phyloP scores from a whole-genome alignment of 1,140 invertebrate species.

The Philotrypesis tridentata region DNA sequence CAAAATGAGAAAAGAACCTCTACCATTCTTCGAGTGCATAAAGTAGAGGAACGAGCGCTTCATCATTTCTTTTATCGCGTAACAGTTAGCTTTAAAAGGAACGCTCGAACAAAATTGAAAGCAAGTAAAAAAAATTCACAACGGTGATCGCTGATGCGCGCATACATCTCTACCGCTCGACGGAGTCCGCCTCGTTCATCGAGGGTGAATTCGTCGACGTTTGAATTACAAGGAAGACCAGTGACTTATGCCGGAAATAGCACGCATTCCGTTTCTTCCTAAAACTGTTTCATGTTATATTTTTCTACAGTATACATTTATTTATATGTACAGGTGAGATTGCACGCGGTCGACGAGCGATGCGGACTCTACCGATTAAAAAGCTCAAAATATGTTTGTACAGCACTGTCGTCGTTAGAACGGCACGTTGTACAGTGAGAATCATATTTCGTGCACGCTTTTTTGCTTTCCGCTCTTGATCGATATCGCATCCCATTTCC shows the following conservation, averaged over 20 bases:
- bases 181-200: slow-evolving; percentile 6
- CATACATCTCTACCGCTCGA: slow-evolving; percentile 7
- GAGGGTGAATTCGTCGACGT: slow-evolving; percentile 22
- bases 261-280: slow-evolving; percentile 17
- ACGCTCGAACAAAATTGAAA: slow-evolving; percentile 25
- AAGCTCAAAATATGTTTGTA: slow-evolving; percentile 11
- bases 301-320: slow-evolving; percentile 32
- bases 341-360: slow-evolving; percentile 18
- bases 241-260: slow-evolving; percentile 28
- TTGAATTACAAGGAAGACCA: slow-evolving; percentile 46
- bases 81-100: slow-evolving; percentile 33
- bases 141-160: neutral
- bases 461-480: slow-evolving; percentile 26
- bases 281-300: slow-evolving; percentile 14
- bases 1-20: slow-evolving; percentile 40
- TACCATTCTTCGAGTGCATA: slow-evolving; percentile 1
- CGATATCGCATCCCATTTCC: slow-evolving; percentile 10
- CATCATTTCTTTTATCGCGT: slow-evolving; percentile 1
- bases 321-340: slow-evolving; percentile 43
- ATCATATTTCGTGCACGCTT: slow-evolving; percentile 12
- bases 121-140: slow-evolving; percentile 33
- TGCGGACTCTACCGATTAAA: slow-evolving; percentile 6
- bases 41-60: slow-evolving; percentile 4
- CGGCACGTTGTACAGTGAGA: neutral
- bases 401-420: slow-evolving; percentile 1